Conservation (phyloP, 2,113 vertebrate species). For the Gnathonemus echidnorhynchus region DNA sequence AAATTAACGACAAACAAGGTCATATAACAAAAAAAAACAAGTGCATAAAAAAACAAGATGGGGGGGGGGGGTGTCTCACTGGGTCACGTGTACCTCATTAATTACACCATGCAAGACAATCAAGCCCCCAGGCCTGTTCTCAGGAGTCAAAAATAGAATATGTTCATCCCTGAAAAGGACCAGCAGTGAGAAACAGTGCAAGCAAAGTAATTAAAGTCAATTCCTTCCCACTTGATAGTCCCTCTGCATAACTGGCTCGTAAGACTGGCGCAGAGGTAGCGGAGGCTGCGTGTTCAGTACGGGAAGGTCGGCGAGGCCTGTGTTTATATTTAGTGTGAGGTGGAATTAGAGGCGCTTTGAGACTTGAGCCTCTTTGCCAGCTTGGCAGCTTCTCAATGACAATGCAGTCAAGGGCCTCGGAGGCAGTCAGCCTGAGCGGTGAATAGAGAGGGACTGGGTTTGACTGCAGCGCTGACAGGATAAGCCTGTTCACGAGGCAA, state of each 20-base stretch:
- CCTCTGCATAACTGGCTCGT: not conserved
- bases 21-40: not conserved
- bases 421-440: not conserved
- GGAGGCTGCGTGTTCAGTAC: not conserved
- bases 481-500: conserved; percentile 24
- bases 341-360: conserved; percentile 17
- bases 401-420: conserved; percentile 3
- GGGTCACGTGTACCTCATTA: not conserved
- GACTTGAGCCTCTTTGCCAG: conserved; percentile 15
- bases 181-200: not conserved
- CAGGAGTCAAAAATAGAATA: not conserved
- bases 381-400: conserved; percentile 14
- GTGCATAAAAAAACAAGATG: not conserved
- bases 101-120: not conserved
- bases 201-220: not conserved
- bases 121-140: not conserved
- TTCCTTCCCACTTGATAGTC: not conserved
- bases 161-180: not conserved
- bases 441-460: not conserved
- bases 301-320: not conserved
- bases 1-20: not conserved
- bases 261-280: not conserved
- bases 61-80: not conserved
- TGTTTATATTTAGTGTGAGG: conserved; percentile 22
- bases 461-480: conserved; percentile 16